Base-by-base conservation (phyloP, 2,888 invertebrate species). In the Nipponacmea schrenckii region DNA sequence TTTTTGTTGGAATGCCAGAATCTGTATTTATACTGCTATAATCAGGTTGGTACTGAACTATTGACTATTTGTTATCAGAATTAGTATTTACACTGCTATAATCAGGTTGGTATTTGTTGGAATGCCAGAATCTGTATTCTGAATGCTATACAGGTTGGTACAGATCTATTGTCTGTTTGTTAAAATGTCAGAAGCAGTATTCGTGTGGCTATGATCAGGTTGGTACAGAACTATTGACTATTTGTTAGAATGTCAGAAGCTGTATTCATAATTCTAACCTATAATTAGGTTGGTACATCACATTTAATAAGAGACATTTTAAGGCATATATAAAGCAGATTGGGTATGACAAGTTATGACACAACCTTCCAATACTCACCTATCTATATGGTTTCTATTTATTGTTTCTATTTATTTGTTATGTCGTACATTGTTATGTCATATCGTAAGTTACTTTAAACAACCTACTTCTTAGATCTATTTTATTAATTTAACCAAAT, bases 241-340 rank as follows among this genome's bases (percentile, higher is more conserved):
- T 8, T 74, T 87, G n/a, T 67, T 83, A 67, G 87, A 87, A 68
- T 86, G 86, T 5, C 86, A 87, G 82, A 77, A 83, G n/a, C 87
- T 87, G 75, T 85, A 87, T 79, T 83, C 84, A 64, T 79, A 84
- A 26, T 85, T 85, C 74, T n/a, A n/a, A n/a, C n/a, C n/a, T 87
- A 87, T 72, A 87, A 86, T 77, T 85, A 87, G 83, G 87, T 87
- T 67, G 80, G 87, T 86, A 67, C 86, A 87, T 87, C 3, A 31
- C 31, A 31, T 31, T 31, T 31, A 31, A 31, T 31, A 31, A 31
- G 5, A 31, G 5, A 31, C 31, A 31, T 31, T 5, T 31, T 2
- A 31, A 31, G 31, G 31, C 3, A 5, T 31, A 3, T 31, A 31
- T 31, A 31, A 3, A 31, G 3, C 31, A 31, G 31, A 31, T 31